Conservation (phyloP, 2,888 invertebrate species). For the Sclerodermus sp. region DNA sequence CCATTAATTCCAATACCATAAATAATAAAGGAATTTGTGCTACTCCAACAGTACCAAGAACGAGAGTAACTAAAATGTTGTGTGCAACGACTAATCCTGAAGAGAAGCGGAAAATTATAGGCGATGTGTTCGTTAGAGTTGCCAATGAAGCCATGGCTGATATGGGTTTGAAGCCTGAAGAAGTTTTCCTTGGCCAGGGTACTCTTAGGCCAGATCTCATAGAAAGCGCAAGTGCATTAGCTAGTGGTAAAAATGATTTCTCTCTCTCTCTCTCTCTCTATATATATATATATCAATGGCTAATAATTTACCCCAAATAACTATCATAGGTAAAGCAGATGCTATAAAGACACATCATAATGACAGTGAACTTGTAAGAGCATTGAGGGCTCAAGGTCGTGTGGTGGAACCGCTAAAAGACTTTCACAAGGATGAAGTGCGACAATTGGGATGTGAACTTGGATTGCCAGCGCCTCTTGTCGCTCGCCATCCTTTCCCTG, state of each 20-base stretch:
- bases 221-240: slow-evolving; percentile 90
- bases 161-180: slow-evolving; percentile 86
- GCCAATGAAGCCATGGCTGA: slow-evolving; percentile 88
- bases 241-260: slow-evolving; percentile 60
- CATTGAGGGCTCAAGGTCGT: slow-evolving; percentile 73
- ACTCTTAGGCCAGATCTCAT: slow-evolving; percentile 97
- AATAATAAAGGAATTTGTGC: slow-evolving; percentile 55
- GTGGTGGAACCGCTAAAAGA: slow-evolving; percentile 98
- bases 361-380: slow-evolving; percentile 90
- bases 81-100: slow-evolving; percentile 90
- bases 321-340: slow-evolving; percentile 77
- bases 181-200: slow-evolving; percentile 92
- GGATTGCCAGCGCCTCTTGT: slow-evolving; percentile 86
- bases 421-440: slow-evolving; percentile 98
- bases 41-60: slow-evolving; percentile 55
- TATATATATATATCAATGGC: neutral
- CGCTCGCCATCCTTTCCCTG: slow-evolving; percentile 96
- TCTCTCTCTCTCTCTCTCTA: neutral
- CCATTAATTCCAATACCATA: slow-evolving; percentile 42
- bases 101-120: slow-evolving; percentile 97
- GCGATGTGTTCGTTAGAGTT: slow-evolving; percentile 95
- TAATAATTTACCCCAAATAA: no score
- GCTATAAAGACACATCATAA: slow-evolving; percentile 99
- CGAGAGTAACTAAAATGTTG: slow-evolving; percentile 77
- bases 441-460: slow-evolving; percentile 84